Base-by-base conservation (phyloP, 2,888 invertebrate species). In the Rhagium mordax region DNA sequence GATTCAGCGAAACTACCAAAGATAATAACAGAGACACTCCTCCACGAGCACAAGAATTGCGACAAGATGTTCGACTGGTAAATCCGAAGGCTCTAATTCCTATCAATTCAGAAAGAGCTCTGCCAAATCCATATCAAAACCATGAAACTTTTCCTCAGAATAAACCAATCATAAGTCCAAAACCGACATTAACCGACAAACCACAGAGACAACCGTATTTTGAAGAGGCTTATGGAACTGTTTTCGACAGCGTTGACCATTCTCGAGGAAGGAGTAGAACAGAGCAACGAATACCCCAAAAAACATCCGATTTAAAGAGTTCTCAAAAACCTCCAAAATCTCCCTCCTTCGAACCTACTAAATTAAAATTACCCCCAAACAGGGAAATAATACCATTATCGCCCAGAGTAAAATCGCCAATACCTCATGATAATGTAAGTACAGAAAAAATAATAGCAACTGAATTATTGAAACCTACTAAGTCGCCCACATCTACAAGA, bases 391-490 rank as follows among this genome's bases (percentile, higher is more conserved):
- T 84, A 10, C 85, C 85, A 53, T 77, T 86, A 47, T 85, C 86
- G 67, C 87, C 87, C 5, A 80, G 88, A 65, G 80, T 88, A 20
- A 85, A 81, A 74, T 88, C 88, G n/a, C 88, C 88, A 0, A 84
- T 88, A 70, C 87, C 88, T 3, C 82, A 83, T 66, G 82, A 84
- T 59, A 81, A 83, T 75, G 79, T 87, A 6, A 86, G 86, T 72
- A 85, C 87, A 1, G 87, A 88, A 71, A 87, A 86, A 78, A 82
- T 87, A 16, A 87, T 87, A 64, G 87, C 87, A 3, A 87, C 87
- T 0, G 87, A 88, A 78, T 79, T 88, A 10, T 70, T 88, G 59
- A 85, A 85, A 71, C 80, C 82, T 3, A 79, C 71, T 24, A 75
- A 79, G 60, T 79, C 82, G 2, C 82, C 82, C 7, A 80, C 81